Evolutionary conservation across 2,888 invertebrate species (phyloP).

Genomic region (Pristionchus mayeri): DNA sequence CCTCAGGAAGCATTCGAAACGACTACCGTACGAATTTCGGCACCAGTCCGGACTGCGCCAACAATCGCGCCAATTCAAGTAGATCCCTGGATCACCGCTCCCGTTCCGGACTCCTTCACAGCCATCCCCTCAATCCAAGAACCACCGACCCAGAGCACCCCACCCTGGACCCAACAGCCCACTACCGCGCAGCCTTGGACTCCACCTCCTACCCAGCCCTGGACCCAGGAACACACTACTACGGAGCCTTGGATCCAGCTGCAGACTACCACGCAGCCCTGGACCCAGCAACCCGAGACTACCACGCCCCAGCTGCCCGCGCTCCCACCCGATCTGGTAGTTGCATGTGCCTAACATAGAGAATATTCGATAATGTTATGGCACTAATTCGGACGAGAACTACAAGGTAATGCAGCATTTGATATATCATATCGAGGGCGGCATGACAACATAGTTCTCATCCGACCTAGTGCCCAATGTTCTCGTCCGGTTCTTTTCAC

Average conservation of each 20-base stretch:
- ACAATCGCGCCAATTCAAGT: background rate
- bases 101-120: background rate
- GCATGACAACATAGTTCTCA: no score
- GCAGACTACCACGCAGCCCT: background rate
- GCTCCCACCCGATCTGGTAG: background rate
- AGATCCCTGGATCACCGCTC: background rate
- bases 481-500: no score
- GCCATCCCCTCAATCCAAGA: background rate
- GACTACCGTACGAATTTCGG: background rate
- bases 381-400: no score
- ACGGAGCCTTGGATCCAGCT: background rate
- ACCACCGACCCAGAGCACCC: background rate
- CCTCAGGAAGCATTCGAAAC: no score
- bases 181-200: background rate
- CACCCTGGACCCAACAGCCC: background rate
- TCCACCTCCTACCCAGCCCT: background rate
- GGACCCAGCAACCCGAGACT: background rate
- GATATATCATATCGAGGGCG: no score
- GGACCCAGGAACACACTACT: background rate
- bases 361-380: no score
- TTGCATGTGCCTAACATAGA: slow-evolving; percentile 4
- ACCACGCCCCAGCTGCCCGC: background rate
- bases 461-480: no score
- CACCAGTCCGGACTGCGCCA: background rate
- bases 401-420: no score